These are phyloP conservation scores for Lacerta bilineata DNA, from an alignment of 2,797 vertebrate genomes.

Conservation along the genomic window DNA sequence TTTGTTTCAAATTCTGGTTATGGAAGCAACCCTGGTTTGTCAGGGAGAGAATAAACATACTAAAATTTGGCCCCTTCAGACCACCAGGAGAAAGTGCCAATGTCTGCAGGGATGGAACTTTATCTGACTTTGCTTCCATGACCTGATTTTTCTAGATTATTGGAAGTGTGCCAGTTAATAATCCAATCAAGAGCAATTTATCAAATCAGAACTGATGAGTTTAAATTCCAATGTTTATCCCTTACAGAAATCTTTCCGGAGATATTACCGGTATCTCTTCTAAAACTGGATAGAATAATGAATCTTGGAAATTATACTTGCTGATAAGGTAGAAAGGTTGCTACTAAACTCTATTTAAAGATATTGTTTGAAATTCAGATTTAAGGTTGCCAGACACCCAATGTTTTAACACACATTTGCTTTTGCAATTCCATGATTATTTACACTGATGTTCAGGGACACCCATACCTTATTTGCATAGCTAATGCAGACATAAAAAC, in stretches of 20 bases:
- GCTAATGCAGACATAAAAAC: background rate
- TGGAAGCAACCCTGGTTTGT: background rate
- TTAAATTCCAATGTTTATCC: background rate
- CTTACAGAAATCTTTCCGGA: background rate
- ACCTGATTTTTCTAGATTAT: background rate
- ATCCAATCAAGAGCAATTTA: conserved; percentile 14
- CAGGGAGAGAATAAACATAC: background rate
- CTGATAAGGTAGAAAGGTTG: conserved; percentile 15
- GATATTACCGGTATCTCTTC: background rate
- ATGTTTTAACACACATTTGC: background rate
- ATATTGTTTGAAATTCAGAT: conserved; percentile 28
- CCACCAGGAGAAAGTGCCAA: background rate
- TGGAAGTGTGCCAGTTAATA: conserved; percentile 1
- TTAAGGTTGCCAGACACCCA: background rate
- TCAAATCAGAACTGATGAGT: background rate
- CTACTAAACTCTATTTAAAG: conserved; percentile 25
- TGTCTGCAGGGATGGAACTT: background rate
- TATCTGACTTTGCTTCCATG: background rate
- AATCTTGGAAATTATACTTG: conserved; percentile 28
- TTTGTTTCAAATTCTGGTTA: background rate
- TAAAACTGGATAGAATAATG: background rate
- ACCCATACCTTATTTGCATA: background rate
- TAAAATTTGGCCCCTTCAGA: background rate
- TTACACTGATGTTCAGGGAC: background rate
- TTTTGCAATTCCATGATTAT: conserved; percentile 9